A percentile compares a stretch with the other conserved stretches of the same genome.
phyloP scores from a whole-genome alignment of 2,888 invertebrate species.

The Rhagium mordax region DNA sequence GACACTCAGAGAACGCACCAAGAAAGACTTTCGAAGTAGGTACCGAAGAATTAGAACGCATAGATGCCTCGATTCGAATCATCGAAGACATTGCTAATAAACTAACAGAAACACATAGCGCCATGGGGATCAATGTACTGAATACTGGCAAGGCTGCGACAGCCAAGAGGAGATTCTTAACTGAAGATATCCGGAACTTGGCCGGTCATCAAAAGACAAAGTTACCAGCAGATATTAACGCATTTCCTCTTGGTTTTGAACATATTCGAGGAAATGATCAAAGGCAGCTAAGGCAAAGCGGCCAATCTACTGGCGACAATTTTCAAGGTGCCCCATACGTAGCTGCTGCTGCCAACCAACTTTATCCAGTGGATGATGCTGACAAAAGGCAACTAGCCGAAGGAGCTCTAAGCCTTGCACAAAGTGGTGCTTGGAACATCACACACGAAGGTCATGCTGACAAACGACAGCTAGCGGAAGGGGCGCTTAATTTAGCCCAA shows the following conservation, averaged over 20 bases:
- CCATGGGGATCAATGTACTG: not conserved
- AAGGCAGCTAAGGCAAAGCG: not conserved
- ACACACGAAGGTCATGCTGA: not conserved
- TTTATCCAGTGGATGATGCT: not conserved
- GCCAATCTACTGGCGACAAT: not conserved
- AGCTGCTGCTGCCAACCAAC: not conserved
- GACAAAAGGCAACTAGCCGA: not conserved
- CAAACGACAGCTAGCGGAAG: not conserved
- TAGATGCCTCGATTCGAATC: not conserved
- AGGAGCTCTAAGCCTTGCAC: not conserved
- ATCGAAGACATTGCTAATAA: not conserved
- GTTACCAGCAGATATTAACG: not conserved
- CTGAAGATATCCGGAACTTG: not conserved
- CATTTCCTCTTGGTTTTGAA: constrained; percentile 2
- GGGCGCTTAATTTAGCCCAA: not conserved
- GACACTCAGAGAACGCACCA: not conserved
- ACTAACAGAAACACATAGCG: not conserved
- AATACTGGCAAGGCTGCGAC: not conserved
- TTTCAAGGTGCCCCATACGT: too few relatives aligned
- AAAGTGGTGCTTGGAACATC: not conserved
- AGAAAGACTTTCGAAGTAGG: not conserved
- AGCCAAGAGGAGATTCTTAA: not conserved
- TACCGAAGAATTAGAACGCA: not conserved
- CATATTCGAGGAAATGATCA: not conserved
- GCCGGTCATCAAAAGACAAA: not conserved